phyloP scores from a whole-genome alignment of 1,140 invertebrate species.

The Ceratina japonica region DNA sequence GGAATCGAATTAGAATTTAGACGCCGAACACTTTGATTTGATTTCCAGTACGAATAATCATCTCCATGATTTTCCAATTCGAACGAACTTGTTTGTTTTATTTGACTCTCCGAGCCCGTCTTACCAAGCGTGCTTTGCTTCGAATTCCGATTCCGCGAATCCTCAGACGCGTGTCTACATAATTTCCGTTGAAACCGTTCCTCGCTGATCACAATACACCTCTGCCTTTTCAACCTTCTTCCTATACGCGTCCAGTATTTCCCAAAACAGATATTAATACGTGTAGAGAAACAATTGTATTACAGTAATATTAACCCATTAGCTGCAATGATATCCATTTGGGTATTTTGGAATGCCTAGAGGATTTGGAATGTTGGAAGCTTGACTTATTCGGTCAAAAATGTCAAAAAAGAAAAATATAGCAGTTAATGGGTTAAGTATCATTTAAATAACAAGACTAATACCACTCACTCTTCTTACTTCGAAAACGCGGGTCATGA shows the following conservation, averaged over 20 bases:
- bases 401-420: no score
- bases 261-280: slow-evolving; percentile 30
- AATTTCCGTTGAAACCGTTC: slow-evolving; percentile 68
- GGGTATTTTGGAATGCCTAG: no score
- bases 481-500: slow-evolving; percentile 64
- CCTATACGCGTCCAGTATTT: slow-evolving; percentile 54
- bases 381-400: no score
- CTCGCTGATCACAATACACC: slow-evolving; percentile 69
- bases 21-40: slow-evolving; percentile 71
- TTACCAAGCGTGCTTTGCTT: slow-evolving; percentile 74
- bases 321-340: no score
- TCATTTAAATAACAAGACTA: slow-evolving; percentile 23
- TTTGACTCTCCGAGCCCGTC: slow-evolving; percentile 77
- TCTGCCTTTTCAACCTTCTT: slow-evolving; percentile 65
- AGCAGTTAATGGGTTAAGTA: no score
- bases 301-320: background rate
- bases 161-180: slow-evolving; percentile 73
- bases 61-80: slow-evolving; percentile 74
- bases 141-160: slow-evolving; percentile 72
- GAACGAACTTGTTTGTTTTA: slow-evolving; percentile 76
- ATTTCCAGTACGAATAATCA: slow-evolving; percentile 76
- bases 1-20: slow-evolving; percentile 73
- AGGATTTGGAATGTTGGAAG: no score
- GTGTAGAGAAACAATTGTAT: background rate
- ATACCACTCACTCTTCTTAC: slow-evolving; percentile 70